Evolutionary conservation across 2,797 vertebrate species (phyloP).

Genomic region (Gymnoscopelus microlampas): DNA sequence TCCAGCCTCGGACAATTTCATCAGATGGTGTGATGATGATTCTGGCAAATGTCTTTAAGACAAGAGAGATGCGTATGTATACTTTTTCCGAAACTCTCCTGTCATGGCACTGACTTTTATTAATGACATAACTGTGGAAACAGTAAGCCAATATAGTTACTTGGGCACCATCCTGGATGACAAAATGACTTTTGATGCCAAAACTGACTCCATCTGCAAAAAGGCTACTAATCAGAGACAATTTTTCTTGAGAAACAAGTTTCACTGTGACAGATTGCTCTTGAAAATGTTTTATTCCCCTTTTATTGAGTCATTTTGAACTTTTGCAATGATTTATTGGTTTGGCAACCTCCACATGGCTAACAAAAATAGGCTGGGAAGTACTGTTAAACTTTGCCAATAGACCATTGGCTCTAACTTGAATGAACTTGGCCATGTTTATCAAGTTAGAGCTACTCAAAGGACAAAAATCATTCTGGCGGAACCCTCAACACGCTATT

Average conservation of each 20-base stretch:
- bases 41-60: neutral
- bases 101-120: neutral
- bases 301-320: neutral
- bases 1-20: too few relatives aligned
- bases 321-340: neutral
- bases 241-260: neutral
- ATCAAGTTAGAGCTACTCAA: neutral
- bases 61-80: neutral
- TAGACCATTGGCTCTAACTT: neutral
- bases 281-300: neutral
- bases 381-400: neutral
- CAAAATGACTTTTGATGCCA: neutral
- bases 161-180: neutral
- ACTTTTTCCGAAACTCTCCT: neutral
- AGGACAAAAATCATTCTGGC: neutral
- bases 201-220: neutral
- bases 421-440: neutral
- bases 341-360: neutral
- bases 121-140: neutral
- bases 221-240: neutral
- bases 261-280: neutral
- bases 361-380: neutral
- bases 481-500: neutral
- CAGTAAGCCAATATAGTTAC: neutral
- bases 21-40: too few relatives aligned